These are phyloP conservation scores for Sebastes trivittatus DNA, from an alignment of 2,797 vertebrate species.

Conservation along the genomic window DNA sequence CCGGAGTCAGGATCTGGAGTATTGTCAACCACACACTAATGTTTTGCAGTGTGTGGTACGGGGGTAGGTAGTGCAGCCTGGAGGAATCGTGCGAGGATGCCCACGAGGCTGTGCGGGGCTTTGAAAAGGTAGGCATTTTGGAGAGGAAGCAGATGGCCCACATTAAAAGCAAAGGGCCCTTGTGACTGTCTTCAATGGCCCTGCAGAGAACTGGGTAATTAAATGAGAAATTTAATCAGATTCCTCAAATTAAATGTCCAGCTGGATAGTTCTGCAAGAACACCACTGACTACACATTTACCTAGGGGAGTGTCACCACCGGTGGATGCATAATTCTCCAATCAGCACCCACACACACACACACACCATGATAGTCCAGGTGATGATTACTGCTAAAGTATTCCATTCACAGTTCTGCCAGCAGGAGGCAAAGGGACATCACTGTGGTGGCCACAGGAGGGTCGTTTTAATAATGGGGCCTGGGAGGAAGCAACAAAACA, in stretches of 20 bases:
- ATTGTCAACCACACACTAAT: conserved; percentile 44
- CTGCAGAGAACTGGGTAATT: conserved; percentile 86
- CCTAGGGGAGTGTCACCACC: conserved; percentile 73
- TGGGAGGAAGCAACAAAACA: conserved; percentile 61
- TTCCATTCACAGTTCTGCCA: conserved; percentile 83
- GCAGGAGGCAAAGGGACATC: conserved; percentile 80
- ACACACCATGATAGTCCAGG: conserved; percentile 75
- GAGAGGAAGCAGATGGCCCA: conserved; percentile 86
- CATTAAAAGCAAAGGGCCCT: conserved; percentile 85
- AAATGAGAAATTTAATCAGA: conserved; percentile 89
- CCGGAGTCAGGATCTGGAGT: conserved; percentile 49
- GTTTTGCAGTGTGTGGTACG: conserved; percentile 24
- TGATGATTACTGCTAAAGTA: conserved; percentile 84
- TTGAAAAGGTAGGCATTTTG: conserved; percentile 79
- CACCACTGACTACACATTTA: conserved; percentile 79
- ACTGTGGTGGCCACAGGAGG: conserved; percentile 70
- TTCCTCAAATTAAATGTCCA: conserved; percentile 89
- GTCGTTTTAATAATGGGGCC: conserved; percentile 76
- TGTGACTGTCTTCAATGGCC: conserved; percentile 86
- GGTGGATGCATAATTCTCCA: conserved; percentile 75
- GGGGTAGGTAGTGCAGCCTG: conserved; percentile 44
- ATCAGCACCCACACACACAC: conserved; percentile 70
- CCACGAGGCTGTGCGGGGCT: conserved; percentile 67
- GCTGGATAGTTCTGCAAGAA: conserved; percentile 84
- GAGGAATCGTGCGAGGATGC: conserved; percentile 62